Evolutionary conservation across 30 jellyfish, hydroid and myxozoan genomes (phyloP), one percentile per base, ranked within the genome.

Genomic region (Aurelia aurita complex sp. Pacific): DNA sequence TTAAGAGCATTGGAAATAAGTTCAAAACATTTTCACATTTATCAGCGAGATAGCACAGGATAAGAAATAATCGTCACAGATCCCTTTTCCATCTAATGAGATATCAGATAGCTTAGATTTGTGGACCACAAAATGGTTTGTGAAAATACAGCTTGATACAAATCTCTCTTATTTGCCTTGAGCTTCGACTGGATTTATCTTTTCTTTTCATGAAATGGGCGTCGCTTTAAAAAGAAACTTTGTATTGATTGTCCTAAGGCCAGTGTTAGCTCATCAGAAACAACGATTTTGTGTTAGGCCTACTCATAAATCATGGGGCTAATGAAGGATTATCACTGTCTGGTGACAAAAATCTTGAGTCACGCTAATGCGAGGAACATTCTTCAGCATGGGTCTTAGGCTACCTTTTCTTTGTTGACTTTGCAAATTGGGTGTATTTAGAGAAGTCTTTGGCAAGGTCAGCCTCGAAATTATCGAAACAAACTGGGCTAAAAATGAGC

Each of bases 51-150:
- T 35, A 29, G 81, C 16, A 71, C 10, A 71, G 64, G 65, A 42
- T 23, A 23, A 23, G 29, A 36, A 63, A 60, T 73, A 73, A 73
- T 73, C 83, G 54, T n/a, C 1, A n/a, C 50, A 38, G 64, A 60
- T 67, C 76, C 81, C 64, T 19, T 38, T 83, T 57, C 38, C 36
- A 83, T 50, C 86, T 74, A 64, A 62, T 66, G 81, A 69, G 83
- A 83, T 83, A 63, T 69, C 77, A 63, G 74, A 72, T 70, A 52
- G 85, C 86, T 83, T 60, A 73, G 81, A 29, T 7, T 35, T 33
- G 65, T 17, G 78, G 76, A 63, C 92, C 92, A 72, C 67, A 67
- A 70, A 69, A 82, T 72, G 84, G 57, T 59, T 55, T 70, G 84
- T 15, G 84, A 57, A 70, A 54, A 76, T 76, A 53, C 57, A n/a